These are phyloP conservation scores for Ichneumon xanthorius DNA, from an alignment of 2,888 invertebrate species.

Conservation along the genomic window DNA sequence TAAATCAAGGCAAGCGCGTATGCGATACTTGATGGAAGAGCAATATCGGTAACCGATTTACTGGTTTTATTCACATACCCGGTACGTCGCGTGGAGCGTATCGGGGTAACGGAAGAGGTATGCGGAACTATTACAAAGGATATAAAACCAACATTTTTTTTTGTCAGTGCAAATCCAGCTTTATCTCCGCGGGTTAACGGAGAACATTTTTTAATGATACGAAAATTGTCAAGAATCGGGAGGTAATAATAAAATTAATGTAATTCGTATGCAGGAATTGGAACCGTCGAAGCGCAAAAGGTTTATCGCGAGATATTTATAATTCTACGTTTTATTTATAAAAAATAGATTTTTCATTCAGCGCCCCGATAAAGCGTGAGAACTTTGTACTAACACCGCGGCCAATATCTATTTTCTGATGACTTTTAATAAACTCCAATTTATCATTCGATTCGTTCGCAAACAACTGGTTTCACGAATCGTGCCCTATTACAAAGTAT, in stretches of 20 bases:
- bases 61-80: neutral
- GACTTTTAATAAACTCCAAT: too few relatives aligned
- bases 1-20: slow-evolving; percentile 24
- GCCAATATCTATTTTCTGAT: too few relatives aligned
- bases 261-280: neutral
- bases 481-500: neutral
- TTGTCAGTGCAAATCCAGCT: neutral
- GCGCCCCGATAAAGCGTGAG: too few relatives aligned
- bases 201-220: neutral
- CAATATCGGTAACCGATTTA: slow-evolving; percentile 22
- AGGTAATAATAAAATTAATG: neutral
- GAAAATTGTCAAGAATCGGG: neutral
- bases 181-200: neutral
- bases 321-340: neutral
- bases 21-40: neutral
- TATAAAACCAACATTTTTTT: neutral
- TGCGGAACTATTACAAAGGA: neutral
- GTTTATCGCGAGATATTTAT: neutral
- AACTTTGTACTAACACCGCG: too few relatives aligned
- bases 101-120: neutral
- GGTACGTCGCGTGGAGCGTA: neutral
- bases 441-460: too few relatives aligned
- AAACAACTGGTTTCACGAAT: neutral
- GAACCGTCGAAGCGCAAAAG: neutral
- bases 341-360: too few relatives aligned